phyloP scores from a whole-genome alignment of 2,797 vertebrate genomes.

The Danio albolineatus region DNA sequence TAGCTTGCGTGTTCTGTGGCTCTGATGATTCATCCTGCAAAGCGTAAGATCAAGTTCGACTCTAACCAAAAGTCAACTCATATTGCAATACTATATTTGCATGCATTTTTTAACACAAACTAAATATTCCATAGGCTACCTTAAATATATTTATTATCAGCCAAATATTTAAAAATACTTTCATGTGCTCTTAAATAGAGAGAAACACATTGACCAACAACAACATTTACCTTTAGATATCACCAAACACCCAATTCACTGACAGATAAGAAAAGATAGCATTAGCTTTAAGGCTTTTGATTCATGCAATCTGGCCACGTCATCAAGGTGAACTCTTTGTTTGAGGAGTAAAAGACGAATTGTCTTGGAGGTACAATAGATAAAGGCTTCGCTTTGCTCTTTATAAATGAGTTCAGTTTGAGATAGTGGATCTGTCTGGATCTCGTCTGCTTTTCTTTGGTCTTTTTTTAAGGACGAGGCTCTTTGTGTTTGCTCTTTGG shows the following conservation, averaged over 20 bases:
- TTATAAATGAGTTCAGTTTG: slow-evolving; percentile 11
- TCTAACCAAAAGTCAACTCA: not conserved
- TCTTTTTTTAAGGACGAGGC: not conserved
- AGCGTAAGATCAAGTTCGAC: not conserved
- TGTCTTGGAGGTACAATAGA: slow-evolving; percentile 18
- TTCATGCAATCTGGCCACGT: not conserved
- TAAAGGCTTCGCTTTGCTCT: slow-evolving; percentile 6
- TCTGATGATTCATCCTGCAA: not conserved
- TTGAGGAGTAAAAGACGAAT: not conserved
- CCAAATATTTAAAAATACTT: not conserved
- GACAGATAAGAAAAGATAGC: not conserved
- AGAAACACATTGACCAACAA: not conserved
- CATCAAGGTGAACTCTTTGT: slow-evolving; percentile 24
- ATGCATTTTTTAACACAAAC: not conserved
- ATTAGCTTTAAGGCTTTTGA: not conserved
- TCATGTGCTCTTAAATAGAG: not conserved
- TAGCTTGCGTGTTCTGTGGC: slow-evolving; percentile 25
- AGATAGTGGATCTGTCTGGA: slow-evolving; percentile 25
- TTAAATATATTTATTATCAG: not conserved
- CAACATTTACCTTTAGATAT: slow-evolving; percentile 8
- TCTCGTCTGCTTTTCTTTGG: slow-evolving; percentile 20
- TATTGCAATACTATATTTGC: not conserved
- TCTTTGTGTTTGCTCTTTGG: no score
- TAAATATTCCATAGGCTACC: not conserved
- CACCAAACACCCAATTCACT: not conserved